phyloP scores from a whole-genome alignment of 2,113 vertebrate species.

The Apteryx owenii region DNA sequence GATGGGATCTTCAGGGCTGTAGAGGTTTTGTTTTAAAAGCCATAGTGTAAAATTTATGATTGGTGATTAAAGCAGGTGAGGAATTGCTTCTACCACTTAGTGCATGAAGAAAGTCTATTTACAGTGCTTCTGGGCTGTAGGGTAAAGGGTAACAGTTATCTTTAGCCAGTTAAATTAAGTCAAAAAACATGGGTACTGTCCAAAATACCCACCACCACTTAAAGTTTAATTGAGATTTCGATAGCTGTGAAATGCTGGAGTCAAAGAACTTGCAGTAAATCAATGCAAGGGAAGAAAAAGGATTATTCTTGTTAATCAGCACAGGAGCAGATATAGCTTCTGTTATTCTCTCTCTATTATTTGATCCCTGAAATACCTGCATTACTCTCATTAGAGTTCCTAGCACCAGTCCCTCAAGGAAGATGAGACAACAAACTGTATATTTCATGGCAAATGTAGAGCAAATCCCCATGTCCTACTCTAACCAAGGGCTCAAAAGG shows the following conservation, averaged over 20 bases:
- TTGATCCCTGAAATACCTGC: constrained; percentile 32
- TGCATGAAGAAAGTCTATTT: not conserved
- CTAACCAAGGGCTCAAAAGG: not conserved
- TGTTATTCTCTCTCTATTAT: constrained; percentile 5
- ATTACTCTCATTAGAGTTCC: not conserved
- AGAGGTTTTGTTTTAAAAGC: not conserved
- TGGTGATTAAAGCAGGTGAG: not conserved
- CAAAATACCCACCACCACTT: not conserved
- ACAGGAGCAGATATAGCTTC: not conserved
- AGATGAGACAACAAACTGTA: not conserved
- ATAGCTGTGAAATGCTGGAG: not conserved
- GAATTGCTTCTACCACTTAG: not conserved
- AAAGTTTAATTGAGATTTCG: not conserved
- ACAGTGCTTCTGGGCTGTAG: not conserved
- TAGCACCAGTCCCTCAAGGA: not conserved
- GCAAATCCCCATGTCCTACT: constrained; percentile 23
- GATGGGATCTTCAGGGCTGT: not conserved
- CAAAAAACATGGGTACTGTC: not conserved
- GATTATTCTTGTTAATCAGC: constrained; percentile 34
- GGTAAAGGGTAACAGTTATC: not conserved
- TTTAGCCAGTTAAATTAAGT: not conserved
- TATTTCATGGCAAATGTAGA: constrained; percentile 26
- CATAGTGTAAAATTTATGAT: not conserved
- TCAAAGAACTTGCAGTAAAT: not conserved
- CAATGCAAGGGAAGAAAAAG: not conserved